These are phyloP conservation scores for Euura saliciscinereae DNA, from an alignment of 1,140 invertebrate species.

Conservation along the genomic window DNA sequence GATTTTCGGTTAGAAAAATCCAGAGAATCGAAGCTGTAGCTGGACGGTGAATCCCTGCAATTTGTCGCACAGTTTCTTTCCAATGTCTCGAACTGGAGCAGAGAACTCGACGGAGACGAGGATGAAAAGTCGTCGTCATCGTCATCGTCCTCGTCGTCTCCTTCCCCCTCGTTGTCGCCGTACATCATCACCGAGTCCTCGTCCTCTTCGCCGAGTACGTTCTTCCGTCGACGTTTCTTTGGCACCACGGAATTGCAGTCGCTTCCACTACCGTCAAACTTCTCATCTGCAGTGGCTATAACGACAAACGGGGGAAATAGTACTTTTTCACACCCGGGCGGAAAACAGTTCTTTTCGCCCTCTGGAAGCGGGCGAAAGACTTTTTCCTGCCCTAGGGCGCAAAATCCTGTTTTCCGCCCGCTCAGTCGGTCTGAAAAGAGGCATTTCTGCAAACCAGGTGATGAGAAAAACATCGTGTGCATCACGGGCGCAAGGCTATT, in stretches of 20 bases:
- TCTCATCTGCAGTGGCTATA: slow-evolving; percentile 37
- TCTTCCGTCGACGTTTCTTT: slow-evolving; percentile 74
- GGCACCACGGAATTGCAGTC: slow-evolving; percentile 81
- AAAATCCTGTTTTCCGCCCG: no score
- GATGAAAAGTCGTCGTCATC: slow-evolving; percentile 29
- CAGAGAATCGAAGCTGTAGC: slow-evolving; percentile 64
- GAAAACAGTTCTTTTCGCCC: no score
- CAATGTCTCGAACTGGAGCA: slow-evolving; percentile 81
- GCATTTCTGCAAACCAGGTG: no score
- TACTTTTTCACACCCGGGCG: no score
- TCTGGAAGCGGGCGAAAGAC: no score
- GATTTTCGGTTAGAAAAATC: slow-evolving; percentile 55
- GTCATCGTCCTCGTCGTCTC: slow-evolving; percentile 28
- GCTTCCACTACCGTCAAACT: slow-evolving; percentile 65
- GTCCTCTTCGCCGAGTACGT: slow-evolving; percentile 47
- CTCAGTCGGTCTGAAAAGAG: no score
- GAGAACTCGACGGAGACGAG: slow-evolving; percentile 72
- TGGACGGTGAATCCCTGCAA: slow-evolving; percentile 56
- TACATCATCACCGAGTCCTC: slow-evolving; percentile 40
- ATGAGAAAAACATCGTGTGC: no score
- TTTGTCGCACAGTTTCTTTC: slow-evolving; percentile 70
- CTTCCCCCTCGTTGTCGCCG: slow-evolving; percentile 27
- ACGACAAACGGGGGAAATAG: slow-evolving; percentile 1
- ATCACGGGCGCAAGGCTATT: no score
- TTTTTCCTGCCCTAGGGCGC: no score